Conservation (phyloP, 37 sponge, comb jelly and placozoan genomes). For the Trichoplax adhaerens region DNA sequence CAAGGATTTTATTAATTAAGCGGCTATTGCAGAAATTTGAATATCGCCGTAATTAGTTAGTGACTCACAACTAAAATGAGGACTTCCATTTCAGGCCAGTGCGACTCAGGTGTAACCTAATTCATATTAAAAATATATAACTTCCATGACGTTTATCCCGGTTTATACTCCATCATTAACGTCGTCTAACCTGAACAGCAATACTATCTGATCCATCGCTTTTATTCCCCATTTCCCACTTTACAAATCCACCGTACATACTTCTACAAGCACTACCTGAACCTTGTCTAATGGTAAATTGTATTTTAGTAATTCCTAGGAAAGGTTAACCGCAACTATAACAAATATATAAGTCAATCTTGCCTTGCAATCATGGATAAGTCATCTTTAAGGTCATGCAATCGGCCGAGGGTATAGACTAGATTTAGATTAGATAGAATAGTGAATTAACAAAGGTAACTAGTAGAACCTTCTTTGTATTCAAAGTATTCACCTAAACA, state of each 20-base stretch:
- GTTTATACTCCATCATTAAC: neutral
- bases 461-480: constrained; percentile 1
- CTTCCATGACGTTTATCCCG: too few relatives aligned
- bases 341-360: neutral
- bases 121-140: too few relatives aligned
- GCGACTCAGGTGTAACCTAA: constrained; percentile 48
- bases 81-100: constrained; percentile 91
- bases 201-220: constrained; percentile 68
- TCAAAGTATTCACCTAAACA: neutral
- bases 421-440: neutral
- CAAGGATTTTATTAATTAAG: too few relatives aligned
- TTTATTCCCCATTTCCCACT: constrained; percentile 69
- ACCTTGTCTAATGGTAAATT: constrained; percentile 36
- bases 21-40: neutral
- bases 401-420: constrained; percentile 13
- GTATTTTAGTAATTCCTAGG: neutral
- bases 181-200: constrained; percentile 60
- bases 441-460: neutral
- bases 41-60: neutral
- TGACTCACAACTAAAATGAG: constrained; percentile 69
- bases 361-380: constrained; percentile 71
- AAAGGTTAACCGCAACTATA: neutral
- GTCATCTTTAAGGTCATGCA: constrained; percentile 43
- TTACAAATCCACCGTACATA: constrained; percentile 85
- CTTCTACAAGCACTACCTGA: constrained; percentile 99